phyloP scores from a whole-genome alignment of 2,888 invertebrate species.

The Melieria crassipennis region DNA sequence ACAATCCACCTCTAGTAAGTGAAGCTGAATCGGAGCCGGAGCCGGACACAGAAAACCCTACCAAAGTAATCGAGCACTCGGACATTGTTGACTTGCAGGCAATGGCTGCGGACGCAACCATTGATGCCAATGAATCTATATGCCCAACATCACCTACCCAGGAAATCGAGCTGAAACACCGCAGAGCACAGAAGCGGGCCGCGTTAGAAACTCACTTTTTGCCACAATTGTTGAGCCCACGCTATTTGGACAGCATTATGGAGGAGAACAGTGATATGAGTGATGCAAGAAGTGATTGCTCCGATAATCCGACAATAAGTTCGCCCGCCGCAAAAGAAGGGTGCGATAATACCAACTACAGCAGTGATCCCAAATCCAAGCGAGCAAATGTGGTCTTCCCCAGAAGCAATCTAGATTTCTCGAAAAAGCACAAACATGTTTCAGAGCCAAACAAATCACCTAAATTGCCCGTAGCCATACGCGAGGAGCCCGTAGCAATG shows the following conservation, averaged over 20 bases:
- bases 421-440: conserved; percentile 48
- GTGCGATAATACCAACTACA: conserved; percentile 57
- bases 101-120: conserved; percentile 7
- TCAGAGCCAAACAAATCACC: conserved; percentile 47
- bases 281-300: conserved; percentile 66
- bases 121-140: background rate
- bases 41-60: conserved; percentile 46
- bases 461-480: conserved; percentile 43
- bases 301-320: conserved; percentile 45
- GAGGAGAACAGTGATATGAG: conserved; percentile 78
- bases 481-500: conserved; percentile 66
- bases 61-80: conserved; percentile 39
- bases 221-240: conserved; percentile 71
- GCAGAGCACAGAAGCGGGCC: conserved; percentile 69
- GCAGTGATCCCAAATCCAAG: conserved; percentile 55
- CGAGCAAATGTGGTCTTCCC: conserved; percentile 64
- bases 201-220: conserved; percentile 70
- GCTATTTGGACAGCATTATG: conserved; percentile 79
- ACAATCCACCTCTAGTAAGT: conserved; percentile 70
- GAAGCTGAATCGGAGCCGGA: conserved; percentile 72
- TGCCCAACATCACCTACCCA: conserved; percentile 14
- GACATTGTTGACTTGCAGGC: conserved; percentile 43
- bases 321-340: conserved; percentile 46
- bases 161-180: conserved; percentile 55
- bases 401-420: conserved; percentile 63